phyloP scores from a whole-genome alignment of 2,113 vertebrate species.

The Onychostoma macrolepis region DNA sequence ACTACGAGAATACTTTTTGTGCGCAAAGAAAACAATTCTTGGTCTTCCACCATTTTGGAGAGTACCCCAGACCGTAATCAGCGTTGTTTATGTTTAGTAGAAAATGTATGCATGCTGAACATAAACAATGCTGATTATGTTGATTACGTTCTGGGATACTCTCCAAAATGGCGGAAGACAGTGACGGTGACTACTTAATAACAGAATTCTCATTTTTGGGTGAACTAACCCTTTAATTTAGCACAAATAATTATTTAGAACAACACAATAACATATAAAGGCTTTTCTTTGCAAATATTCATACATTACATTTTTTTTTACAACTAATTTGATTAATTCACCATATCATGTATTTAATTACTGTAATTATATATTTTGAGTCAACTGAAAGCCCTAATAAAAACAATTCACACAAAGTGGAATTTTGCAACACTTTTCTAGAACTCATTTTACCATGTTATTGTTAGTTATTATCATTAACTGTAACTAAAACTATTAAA shows the following conservation, averaged over 20 bases:
- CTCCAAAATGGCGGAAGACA: too few species aligned
- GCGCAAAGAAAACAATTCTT: too few species aligned
- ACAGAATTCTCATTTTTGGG: too few species aligned
- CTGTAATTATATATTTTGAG: not conserved
- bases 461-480: not conserved
- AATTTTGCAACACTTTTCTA: not conserved
- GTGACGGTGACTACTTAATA: too few species aligned
- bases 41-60: too few species aligned
- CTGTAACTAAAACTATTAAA: not conserved
- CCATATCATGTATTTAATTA: not conserved
- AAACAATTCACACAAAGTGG: not conserved
- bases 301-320: not conserved
- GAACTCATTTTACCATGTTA: not conserved
- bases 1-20: too few species aligned
- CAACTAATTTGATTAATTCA: not conserved
- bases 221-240: not conserved
- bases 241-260: not conserved
- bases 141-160: too few species aligned
- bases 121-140: too few species aligned
- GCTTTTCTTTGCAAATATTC: not conserved
- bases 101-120: too few species aligned
- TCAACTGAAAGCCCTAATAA: not conserved
- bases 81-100: too few species aligned
- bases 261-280: not conserved
- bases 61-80: too few species aligned